Base-by-base conservation (phyloP, 2,797 vertebrate genomes). In the Pyrocephalus nanus region DNA sequence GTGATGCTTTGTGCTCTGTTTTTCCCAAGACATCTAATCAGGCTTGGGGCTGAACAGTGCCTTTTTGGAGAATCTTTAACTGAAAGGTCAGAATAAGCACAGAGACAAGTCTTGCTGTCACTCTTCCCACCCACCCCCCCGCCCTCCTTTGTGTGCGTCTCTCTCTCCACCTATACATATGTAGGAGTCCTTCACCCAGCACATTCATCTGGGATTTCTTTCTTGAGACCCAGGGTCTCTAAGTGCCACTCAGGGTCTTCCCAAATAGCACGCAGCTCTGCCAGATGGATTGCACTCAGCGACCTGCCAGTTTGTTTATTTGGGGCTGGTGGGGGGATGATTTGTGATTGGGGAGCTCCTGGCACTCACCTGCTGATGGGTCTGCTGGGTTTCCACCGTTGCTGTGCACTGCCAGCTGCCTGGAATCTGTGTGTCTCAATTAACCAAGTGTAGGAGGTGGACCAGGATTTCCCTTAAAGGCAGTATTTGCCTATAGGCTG, bases 61-160 rank as follows among this genome's bases (percentile, higher is more conserved):
- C 83, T 78, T 94, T 86, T 92, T 5, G n/a, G 77, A 85, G 80
- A 89, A 91, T 86, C 88, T 95, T 93, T 89, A 85, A 73, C 93
- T 86, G 93, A 95, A 91, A 95, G 96, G 94, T 94, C 94, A 94
- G 73, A 95, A 93, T 82, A 81, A 92, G 80, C 92, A 61, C 76
- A 50, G 50, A 75, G 73, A 95, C 65, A 81, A 92, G 90, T 75
- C 90, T 83, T 8, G 4, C 51, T 55, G 74, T 79, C 65, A 80
- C 43, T 75, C 48, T 65, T 62, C 26, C 20, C 54, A 12, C 48
- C 13, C 0, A 1, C 32, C 38, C 32, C 45, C 42, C 65, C 8
- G 1, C 64, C 61, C 36, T 43, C 83, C 91, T 95, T 93, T 95
- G 90, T 95, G 82, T 82, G 82, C 51, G 12, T 71, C 25, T 79